phyloP scores from a whole-genome alignment of 2,888 invertebrate species.

The Steinernema scapterisci region DNA sequence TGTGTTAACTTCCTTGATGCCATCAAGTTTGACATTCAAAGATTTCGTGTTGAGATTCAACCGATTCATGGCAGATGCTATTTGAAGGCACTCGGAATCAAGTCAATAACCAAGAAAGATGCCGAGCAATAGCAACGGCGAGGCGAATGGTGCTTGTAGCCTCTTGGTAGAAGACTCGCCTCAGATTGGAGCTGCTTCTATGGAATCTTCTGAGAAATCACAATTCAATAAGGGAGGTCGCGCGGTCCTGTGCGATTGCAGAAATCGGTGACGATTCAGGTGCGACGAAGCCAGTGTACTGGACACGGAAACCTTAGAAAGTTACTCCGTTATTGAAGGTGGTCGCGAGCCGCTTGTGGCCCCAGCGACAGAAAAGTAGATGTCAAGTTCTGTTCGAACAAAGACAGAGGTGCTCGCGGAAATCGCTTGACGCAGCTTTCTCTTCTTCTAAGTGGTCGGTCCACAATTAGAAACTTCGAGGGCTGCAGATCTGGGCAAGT shows the following conservation, averaged over 20 bases:
- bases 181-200: slow-evolving; percentile 3
- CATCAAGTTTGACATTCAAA: slow-evolving; percentile 7
- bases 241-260: slow-evolving; percentile 40
- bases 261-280: slow-evolving; percentile 39
- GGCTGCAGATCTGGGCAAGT: too few relatives aligned
- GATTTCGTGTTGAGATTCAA: slow-evolving; percentile 18
- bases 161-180: background rate
- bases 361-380: slow-evolving; percentile 7
- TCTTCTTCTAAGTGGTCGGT: background rate
- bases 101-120: background rate
- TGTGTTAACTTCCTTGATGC: slow-evolving; percentile 31
- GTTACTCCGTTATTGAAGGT: slow-evolving; percentile 4
- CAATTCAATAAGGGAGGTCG: slow-evolving; percentile 39
- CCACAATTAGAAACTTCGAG: too few relatives aligned
- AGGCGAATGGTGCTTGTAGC: background rate
- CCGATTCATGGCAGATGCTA: slow-evolving; percentile 1
- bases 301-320: slow-evolving; percentile 22
- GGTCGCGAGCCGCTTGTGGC: slow-evolving; percentile 30
- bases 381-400: slow-evolving; percentile 14
- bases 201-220: background rate
- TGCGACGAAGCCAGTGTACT: slow-evolving; percentile 32
- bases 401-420: background rate
- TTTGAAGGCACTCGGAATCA: background rate
- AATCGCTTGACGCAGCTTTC: background rate
- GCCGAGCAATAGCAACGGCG: slow-evolving; percentile 7